These are phyloP conservation scores for Sthenelais limicola DNA, from an alignment of 2,888 invertebrate genomes.

Conservation along the genomic window DNA sequence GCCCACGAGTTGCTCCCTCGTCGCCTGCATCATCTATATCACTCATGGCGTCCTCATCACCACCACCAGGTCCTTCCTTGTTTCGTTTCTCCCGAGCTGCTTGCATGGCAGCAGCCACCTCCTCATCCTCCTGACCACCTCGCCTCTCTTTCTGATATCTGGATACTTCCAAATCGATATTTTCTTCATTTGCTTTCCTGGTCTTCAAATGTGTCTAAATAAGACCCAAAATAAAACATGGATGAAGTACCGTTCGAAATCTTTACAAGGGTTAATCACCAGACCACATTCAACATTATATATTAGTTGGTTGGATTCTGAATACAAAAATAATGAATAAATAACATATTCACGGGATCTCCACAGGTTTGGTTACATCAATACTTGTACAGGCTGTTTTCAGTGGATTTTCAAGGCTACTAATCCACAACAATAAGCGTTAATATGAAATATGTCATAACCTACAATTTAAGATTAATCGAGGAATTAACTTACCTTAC, in stretches of 20 bases:
- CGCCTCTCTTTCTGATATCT: conserved; percentile 73
- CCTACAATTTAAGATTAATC: no score
- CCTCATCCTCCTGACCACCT: conserved; percentile 60
- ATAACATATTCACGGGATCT: no score
- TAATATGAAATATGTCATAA: no score
- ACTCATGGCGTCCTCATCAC: conserved; percentile 17
- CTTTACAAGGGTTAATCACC: no score
- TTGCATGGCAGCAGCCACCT: conserved; percentile 55
- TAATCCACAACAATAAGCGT: no score
- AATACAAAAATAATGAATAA: no score
- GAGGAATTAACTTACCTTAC: no score
- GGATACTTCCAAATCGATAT: conserved; percentile 74
- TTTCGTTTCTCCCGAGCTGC: conserved; percentile 29
- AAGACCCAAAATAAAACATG: conserved; percentile 19
- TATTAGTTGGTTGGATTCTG: neutral
- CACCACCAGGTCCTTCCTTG: neutral
- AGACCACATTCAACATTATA: no score
- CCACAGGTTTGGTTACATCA: no score
- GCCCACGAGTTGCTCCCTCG: neutral
- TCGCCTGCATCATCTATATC: conserved; percentile 21
- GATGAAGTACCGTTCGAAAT: conserved; percentile 12
- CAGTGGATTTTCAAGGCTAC: no score
- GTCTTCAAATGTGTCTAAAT: conserved; percentile 74
- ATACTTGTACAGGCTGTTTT: no score
- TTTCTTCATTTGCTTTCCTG: conserved; percentile 73